phyloP scores from a whole-genome alignment of 2,113 vertebrate species.

The Cairina moschata region DNA sequence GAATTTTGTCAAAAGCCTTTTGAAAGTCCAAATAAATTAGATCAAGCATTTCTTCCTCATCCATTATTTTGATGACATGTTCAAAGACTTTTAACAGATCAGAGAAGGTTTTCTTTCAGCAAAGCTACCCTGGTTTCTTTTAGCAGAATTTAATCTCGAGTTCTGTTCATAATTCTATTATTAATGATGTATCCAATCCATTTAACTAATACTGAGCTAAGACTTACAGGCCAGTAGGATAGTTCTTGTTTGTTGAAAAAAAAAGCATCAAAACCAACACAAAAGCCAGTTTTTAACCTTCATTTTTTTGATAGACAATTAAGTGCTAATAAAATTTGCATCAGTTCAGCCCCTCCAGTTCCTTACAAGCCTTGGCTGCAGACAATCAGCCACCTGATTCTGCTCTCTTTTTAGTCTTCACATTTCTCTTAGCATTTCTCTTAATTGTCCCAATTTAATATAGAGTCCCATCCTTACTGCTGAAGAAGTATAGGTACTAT shows the following conservation, averaged over 20 bases:
- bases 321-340: neutral
- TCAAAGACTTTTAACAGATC: neutral
- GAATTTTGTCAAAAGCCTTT: conserved; percentile 21
- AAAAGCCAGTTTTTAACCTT: neutral
- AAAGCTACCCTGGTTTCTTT: neutral
- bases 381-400: neutral
- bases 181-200: neutral
- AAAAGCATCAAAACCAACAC: neutral
- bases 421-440: neutral
- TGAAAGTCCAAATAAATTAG: conserved; percentile 27
- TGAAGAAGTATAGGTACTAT: neutral
- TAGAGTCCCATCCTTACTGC: neutral
- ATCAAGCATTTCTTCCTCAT: conserved; percentile 1
- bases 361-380: neutral
- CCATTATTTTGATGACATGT: conserved; percentile 12
- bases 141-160: neutral
- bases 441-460: neutral
- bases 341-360: neutral
- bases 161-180: neutral
- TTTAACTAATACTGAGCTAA: neutral
- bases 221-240: neutral
- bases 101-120: neutral
- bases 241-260: neutral
- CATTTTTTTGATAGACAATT: neutral
- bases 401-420: neutral